Conservation (phyloP, 2,113 vertebrate species). For the Orthonyx spaldingii region DNA sequence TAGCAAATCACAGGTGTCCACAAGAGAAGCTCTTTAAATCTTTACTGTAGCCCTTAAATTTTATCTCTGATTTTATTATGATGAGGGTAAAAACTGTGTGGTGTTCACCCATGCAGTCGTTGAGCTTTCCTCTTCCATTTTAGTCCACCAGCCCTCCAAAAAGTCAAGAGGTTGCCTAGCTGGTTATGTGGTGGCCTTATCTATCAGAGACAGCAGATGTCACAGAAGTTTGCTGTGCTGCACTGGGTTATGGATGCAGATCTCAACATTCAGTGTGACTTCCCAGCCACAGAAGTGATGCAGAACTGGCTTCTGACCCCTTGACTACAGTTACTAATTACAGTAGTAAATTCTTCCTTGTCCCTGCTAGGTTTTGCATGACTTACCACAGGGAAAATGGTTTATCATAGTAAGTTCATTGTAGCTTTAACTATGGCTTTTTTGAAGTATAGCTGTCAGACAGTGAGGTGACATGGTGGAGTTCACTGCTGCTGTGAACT, state of each 20-base stretch:
- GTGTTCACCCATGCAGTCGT: background rate
- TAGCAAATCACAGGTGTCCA: background rate
- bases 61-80: background rate
- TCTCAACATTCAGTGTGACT: rapidly evolving
- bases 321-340: background rate
- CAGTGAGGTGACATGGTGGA: background rate
- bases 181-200: background rate
- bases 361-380: background rate
- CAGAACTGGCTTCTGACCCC: background rate
- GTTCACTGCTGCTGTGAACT: background rate
- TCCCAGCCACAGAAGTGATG: background rate
- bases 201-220: background rate
- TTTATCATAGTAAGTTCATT: background rate
- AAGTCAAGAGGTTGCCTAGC: background rate
- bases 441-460: background rate
- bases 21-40: background rate
- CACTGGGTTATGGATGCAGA: background rate
- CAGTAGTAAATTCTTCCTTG: background rate
- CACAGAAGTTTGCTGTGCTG: background rate
- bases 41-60: background rate
- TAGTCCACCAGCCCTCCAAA: background rate
- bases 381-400: background rate
- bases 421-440: background rate
- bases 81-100: background rate
- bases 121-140: background rate